Percentiles rank a stretch among this genome's conserved stretches.
Conservation (phyloP, 2,797 vertebrate species). For the Poeciliopsis paucimaculata region DNA sequence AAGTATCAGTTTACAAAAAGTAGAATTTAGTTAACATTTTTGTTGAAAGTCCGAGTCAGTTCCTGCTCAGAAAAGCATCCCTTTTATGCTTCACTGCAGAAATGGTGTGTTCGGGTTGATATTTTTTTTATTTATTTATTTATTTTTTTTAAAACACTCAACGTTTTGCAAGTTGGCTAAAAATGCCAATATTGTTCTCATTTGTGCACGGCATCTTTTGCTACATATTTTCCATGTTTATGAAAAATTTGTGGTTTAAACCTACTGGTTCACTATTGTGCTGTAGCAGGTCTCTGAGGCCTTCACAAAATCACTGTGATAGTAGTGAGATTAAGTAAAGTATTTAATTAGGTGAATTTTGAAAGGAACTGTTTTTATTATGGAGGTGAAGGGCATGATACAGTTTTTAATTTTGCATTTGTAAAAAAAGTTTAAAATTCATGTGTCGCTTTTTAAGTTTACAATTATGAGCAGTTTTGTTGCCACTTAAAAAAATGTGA, state of each 20-base stretch:
- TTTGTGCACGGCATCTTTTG: not conserved
- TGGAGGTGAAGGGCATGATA: not conserved
- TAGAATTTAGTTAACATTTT: not conserved
- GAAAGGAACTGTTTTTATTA: not conserved
- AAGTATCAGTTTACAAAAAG: not conserved
- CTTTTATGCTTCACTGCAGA: not conserved
- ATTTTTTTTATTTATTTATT: not conserved
- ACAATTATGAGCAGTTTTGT: not conserved
- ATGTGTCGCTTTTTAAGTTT: not conserved
- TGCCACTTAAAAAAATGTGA: not conserved
- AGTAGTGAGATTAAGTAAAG: not conserved
- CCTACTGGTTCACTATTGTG: not conserved
- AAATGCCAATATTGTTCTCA: not conserved
- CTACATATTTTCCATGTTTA: not conserved
- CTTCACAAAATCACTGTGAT: not conserved
- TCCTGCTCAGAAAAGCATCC: not conserved
- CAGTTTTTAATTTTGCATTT: not conserved
- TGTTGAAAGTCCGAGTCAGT: too few species aligned
- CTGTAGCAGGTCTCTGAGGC: not conserved
- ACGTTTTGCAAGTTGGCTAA: not conserved
- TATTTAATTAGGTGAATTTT: not conserved
- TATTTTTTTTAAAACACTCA: not conserved
- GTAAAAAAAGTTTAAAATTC: not conserved
- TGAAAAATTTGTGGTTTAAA: not conserved
- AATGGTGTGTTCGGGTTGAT: not conserved